Conservation (phyloP, 2,113 vertebrate species). For the Saguinus imperator region DNA sequence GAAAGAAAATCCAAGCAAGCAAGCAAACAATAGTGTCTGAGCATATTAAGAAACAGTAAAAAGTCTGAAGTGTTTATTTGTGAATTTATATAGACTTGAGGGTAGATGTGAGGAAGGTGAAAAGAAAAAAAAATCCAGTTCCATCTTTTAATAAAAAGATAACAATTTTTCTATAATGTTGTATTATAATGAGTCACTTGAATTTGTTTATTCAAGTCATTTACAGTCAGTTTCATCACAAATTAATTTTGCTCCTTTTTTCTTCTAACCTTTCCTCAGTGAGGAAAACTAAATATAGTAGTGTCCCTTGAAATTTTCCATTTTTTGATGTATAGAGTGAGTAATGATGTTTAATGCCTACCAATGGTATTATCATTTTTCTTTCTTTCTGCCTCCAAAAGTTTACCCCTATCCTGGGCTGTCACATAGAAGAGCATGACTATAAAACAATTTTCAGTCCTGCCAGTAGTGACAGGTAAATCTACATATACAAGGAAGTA, state of each 20-base stretch:
- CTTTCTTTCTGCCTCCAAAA: background rate
- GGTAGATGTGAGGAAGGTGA: background rate
- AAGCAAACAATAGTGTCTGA: background rate
- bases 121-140: background rate
- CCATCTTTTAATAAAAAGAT: background rate
- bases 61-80: background rate
- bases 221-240: slow-evolving; percentile 21
- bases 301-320: background rate
- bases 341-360: background rate
- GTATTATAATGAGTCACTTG: background rate
- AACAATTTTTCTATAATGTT: background rate
- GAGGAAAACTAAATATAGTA: slow-evolving; percentile 3
- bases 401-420: background rate
- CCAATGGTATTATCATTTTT: background rate
- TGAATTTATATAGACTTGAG: background rate
- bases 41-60: background rate
- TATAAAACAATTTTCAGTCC: background rate
- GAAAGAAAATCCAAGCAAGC: slow-evolving; percentile 21
- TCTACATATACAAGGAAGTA: background rate
- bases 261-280: background rate
- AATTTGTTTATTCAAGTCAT: slow-evolving; percentile 7
- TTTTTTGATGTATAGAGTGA: background rate
- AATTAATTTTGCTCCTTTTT: slow-evolving; percentile 41
- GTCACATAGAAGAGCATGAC: background rate
- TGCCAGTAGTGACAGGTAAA: background rate